phyloP scores from a whole-genome alignment of 2,888 invertebrate genomes.

The Sialis lutaria region DNA sequence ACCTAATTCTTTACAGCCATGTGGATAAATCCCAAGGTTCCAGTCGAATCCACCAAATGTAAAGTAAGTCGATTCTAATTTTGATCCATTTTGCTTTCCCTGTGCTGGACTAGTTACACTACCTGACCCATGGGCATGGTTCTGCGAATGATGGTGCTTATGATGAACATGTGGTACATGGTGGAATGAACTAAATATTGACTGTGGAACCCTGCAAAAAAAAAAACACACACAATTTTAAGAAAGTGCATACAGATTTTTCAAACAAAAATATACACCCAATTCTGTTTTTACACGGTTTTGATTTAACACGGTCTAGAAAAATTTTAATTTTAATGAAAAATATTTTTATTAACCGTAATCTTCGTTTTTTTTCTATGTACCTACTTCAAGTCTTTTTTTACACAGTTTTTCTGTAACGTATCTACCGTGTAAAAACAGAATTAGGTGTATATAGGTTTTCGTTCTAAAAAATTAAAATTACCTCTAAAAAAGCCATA shows the following conservation, averaged over 20 bases:
- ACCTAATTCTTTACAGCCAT: slow-evolving; percentile 18
- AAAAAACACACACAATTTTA: neutral
- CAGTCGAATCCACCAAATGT: slow-evolving; percentile 70
- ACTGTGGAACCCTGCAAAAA: slow-evolving; percentile 30
- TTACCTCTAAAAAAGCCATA: no score
- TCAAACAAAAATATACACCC: no score
- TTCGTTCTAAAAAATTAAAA: no score
- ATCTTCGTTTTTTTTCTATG: no score
- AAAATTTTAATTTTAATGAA: no score
- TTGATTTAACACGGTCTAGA: no score
- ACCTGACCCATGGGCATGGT: slow-evolving; percentile 20
- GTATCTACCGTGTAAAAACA: no score
- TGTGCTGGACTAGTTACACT: slow-evolving; percentile 15
- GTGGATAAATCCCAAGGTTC: slow-evolving; percentile 48
- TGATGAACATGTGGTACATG: slow-evolving; percentile 6
- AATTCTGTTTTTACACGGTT: no score
- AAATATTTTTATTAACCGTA: no score
- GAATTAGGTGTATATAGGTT: no score
- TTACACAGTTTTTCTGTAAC: no score
- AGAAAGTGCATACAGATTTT: neutral
- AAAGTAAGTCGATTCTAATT: slow-evolving; percentile 49
- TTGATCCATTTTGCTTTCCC: slow-evolving; percentile 13
- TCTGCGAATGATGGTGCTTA: slow-evolving; percentile 8
- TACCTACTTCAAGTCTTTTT: no score
- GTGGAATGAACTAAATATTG: slow-evolving; percentile 18